phyloP scores from a whole-genome alignment of 2,888 invertebrate genomes.

The Pherbina coryleti region DNA sequence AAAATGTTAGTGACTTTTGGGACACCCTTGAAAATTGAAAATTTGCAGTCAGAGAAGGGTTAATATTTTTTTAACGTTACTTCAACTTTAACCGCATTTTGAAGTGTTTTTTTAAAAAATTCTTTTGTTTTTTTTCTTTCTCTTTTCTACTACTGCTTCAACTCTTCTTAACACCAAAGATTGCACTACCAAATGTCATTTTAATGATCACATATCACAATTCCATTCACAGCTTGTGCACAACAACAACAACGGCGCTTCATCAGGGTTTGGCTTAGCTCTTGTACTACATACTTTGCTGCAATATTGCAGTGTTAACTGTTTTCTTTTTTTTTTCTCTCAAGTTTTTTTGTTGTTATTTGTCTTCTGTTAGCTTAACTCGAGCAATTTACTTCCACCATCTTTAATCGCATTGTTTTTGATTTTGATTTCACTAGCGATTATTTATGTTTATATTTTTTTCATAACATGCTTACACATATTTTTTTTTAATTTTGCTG shows the following conservation, averaged over 20 bases:
- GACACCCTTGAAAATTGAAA: too few relatives aligned
- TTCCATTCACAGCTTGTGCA: slow-evolving; percentile 9
- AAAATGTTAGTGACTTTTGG: too few relatives aligned
- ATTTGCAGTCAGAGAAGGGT: background rate
- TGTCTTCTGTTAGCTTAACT: background rate
- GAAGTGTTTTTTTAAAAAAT: background rate
- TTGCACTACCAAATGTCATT: slow-evolving; percentile 32
- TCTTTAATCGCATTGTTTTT: background rate
- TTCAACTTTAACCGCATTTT: background rate
- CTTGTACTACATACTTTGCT: background rate
- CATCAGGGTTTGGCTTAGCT: background rate
- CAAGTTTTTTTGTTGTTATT: background rate
- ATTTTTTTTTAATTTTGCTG: background rate
- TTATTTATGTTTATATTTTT: slow-evolving; percentile 20
- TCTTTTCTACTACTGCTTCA: background rate
- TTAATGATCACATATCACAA: slow-evolving; percentile 32
- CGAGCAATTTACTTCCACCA: background rate
- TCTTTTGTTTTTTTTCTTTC: background rate
- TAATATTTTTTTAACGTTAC: background rate
- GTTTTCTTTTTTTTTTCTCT: too few relatives aligned
- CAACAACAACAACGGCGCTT: slow-evolving; percentile 1
- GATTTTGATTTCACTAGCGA: slow-evolving; percentile 20
- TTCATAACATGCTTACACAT: background rate
- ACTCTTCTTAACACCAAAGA: background rate
- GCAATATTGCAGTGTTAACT: background rate